These are phyloP conservation scores for Bellardia pandia DNA, from an alignment of 2,888 invertebrate species.

Conservation along the genomic window DNA sequence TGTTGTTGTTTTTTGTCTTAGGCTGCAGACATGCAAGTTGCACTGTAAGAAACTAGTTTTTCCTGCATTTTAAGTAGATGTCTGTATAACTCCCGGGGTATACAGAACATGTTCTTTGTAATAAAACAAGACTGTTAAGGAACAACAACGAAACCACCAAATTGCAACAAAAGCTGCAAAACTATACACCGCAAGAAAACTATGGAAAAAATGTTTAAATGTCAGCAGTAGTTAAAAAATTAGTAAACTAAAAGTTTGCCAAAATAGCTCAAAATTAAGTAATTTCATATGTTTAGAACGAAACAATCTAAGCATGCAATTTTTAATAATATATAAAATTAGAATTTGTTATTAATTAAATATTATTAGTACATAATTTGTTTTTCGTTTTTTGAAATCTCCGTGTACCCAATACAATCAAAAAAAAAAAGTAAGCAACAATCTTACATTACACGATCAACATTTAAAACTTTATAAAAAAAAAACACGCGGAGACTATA, in stretches of 20 bases:
- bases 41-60: constrained; percentile 69
- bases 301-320: too few species aligned
- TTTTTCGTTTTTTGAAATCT: too few species aligned
- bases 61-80: constrained; percentile 68
- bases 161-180: constrained; percentile 51
- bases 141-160: constrained; percentile 49
- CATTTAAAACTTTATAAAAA: constrained; percentile 53
- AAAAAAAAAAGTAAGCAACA: constrained; percentile 2
- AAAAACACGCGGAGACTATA: constrained; percentile 63
- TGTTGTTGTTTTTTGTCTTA: constrained; percentile 30
- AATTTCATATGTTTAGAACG: too few species aligned
- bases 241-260: too few species aligned
- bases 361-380: too few species aligned
- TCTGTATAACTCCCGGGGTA: constrained; percentile 66
- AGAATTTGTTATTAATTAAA: too few species aligned
- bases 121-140: constrained; percentile 72
- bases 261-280: too few species aligned
- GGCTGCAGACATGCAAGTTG: constrained; percentile 52
- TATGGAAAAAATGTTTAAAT: not conserved
- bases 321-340: too few species aligned
- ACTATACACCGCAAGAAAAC: constrained; percentile 40
- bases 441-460: constrained; percentile 70
- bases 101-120: constrained; percentile 71
- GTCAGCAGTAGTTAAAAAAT: too few species aligned
- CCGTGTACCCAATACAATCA: constrained; percentile 5